Percentiles rank a stretch among this genome's conserved stretches.
Evolutionary conservation across 2,113 vertebrate genomes (phyloP).

Genomic region (Noctilio leporinus): DNA sequence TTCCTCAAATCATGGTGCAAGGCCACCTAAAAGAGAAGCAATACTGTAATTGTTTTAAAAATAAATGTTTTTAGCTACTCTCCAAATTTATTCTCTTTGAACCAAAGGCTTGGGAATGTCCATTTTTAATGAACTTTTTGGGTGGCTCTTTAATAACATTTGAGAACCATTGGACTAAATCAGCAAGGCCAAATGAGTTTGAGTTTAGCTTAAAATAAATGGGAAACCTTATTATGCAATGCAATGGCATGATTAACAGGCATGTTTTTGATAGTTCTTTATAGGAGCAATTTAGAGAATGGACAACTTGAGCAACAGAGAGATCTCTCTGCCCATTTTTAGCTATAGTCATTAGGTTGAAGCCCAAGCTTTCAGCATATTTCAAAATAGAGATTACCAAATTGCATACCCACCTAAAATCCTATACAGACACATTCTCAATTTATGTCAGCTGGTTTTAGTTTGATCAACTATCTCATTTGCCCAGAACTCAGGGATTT

Average conservation of each 20-base stretch:
- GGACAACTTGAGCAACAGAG: conserved; percentile 15
- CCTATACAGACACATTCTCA: not conserved
- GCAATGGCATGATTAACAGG: not conserved
- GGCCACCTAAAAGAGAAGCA: not conserved
- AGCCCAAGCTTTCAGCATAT: conserved; percentile 29
- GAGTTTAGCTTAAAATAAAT: conserved; percentile 3
- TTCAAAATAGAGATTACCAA: conserved; percentile 31
- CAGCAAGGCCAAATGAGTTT: not conserved
- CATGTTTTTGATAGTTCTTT: conserved; percentile 3
- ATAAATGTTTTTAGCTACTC: not conserved
- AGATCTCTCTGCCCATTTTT: not conserved
- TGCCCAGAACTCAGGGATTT: conserved; percentile 6
- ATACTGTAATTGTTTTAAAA: not conserved
- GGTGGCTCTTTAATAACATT: not conserved
- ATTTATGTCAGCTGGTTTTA: not conserved
- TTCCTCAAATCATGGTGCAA: not conserved
- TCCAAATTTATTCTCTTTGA: not conserved
- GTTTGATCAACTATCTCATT: not conserved
- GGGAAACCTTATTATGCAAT: conserved; percentile 1
- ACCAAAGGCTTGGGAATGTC: not conserved
- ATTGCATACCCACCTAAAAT: not conserved
- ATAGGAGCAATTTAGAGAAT: conserved; percentile 6
- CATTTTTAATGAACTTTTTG: not conserved
- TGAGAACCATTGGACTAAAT: conserved; percentile 4
- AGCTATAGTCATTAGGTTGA: conserved; percentile 22